A percentile compares a stretch with the other conserved stretches of the same genome.
phyloP scores from a whole-genome alignment of 2,113 vertebrate species.

The Tragelaphus strepsiceros region DNA sequence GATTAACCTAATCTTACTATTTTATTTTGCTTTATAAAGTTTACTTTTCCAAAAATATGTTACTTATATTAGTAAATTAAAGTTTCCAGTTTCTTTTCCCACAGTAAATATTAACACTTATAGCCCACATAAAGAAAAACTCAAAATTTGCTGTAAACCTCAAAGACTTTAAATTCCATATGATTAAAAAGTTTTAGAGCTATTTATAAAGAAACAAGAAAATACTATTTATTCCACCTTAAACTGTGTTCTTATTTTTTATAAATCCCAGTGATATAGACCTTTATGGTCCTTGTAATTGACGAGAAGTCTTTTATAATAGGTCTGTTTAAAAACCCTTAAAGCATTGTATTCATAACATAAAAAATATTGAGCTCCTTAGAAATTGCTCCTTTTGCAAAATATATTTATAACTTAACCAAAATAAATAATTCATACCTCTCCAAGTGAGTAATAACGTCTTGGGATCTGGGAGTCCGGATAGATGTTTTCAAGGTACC shows the following conservation, averaged over 20 bases:
- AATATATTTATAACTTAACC: slow-evolving; percentile 17
- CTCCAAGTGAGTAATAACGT: slow-evolving; percentile 96
- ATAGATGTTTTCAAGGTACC: slow-evolving; percentile 98
- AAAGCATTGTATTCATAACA: background rate
- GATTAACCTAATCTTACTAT: background rate
- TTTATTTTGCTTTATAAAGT: background rate
- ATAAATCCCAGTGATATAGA: background rate
- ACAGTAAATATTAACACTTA: background rate
- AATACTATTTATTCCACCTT: background rate
- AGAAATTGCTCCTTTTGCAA: background rate
- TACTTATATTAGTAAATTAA: background rate
- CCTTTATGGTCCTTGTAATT: slow-evolving; percentile 7
- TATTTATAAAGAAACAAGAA: background rate
- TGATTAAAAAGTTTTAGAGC: background rate
- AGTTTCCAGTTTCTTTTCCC: background rate
- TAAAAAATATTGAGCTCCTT: background rate
- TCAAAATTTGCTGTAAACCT: background rate
- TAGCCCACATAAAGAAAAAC: background rate
- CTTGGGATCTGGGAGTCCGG: slow-evolving; percentile 98
- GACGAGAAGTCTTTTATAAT: background rate
- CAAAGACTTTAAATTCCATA: background rate
- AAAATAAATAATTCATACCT: slow-evolving; percentile 85
- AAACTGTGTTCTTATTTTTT: background rate
- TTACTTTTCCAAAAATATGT: background rate
- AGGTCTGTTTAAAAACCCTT: background rate